Evolutionary conservation across 1,140 invertebrate genomes (phyloP).

Genomic region (Theocolax elegans): DNA sequence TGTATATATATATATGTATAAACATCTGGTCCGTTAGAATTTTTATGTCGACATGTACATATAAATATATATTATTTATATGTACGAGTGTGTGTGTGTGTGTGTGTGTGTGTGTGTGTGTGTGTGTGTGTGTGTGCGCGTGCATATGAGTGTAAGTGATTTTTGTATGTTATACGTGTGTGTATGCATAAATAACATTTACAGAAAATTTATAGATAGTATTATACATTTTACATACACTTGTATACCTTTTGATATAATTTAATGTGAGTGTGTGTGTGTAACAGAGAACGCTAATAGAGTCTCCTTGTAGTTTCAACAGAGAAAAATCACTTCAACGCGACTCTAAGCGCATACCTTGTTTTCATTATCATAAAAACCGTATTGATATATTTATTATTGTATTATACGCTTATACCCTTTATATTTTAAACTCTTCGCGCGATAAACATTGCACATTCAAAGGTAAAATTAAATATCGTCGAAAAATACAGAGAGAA

Average conservation of each 20-base stretch:
- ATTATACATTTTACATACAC: slow-evolving; percentile 57
- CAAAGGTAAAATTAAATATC: slow-evolving; percentile 26
- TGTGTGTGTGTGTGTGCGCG: neutral
- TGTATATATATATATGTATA: slow-evolving; percentile 67
- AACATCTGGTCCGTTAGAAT: slow-evolving; percentile 67
- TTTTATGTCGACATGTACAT: slow-evolving; percentile 44
- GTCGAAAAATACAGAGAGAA: slow-evolving; percentile 31
- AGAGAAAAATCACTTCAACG: slow-evolving; percentile 35
- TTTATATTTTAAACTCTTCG: slow-evolving; percentile 6
- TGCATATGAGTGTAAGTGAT: no score
- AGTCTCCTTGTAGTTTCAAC: slow-evolving; percentile 48
- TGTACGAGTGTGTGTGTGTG: neutral
- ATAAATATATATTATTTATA: slow-evolving; percentile 11
- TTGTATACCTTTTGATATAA: slow-evolving; percentile 47
- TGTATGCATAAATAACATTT: slow-evolving; percentile 59
- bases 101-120: neutral
- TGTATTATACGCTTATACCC: slow-evolving; percentile 14
- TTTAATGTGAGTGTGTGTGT: slow-evolving; percentile 59
- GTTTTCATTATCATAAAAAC: neutral
- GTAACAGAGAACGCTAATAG: slow-evolving; percentile 53
- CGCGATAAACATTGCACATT: slow-evolving; percentile 42
- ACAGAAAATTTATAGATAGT: slow-evolving; percentile 66
- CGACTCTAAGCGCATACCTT: slow-evolving; percentile 13
- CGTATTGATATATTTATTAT: slow-evolving; percentile 8
- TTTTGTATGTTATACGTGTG: no score